Evolutionary conservation across 2,797 vertebrate genomes (phyloP).

Genomic region (Kryptopterus vitreolus): DNA sequence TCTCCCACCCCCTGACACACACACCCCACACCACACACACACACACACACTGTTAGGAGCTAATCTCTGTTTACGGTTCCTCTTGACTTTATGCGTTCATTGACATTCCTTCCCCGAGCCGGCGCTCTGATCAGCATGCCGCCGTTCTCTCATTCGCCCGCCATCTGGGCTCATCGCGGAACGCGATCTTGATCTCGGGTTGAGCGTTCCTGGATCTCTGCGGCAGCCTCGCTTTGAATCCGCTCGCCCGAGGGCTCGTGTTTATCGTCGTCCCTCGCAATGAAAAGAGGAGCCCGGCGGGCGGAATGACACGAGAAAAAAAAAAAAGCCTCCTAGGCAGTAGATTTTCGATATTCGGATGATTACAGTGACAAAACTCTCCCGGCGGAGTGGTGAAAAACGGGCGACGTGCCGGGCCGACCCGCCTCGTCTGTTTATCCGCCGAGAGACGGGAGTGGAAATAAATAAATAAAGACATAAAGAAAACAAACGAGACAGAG

Average conservation of each 20-base stretch:
- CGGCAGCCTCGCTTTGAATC: conserved; percentile 30
- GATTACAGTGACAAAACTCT: conserved; percentile 38
- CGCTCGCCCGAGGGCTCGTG: conserved; percentile 34
- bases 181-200: conserved; percentile 25
- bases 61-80: conserved; percentile 5
- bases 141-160: conserved; percentile 9
- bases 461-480: no score
- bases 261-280: conserved; percentile 35
- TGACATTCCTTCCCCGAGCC: conserved; percentile 18
- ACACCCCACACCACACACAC: no score
- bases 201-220: conserved; percentile 33
- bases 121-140: conserved; percentile 32
- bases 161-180: conserved; percentile 35
- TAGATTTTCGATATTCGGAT: conserved; percentile 30
- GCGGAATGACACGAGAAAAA: conserved; percentile 4
- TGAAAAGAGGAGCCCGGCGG: neutral
- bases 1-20: no score
- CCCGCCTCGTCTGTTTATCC: conserved; percentile 19
- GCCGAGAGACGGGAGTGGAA: no score
- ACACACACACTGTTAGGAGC: neutral
- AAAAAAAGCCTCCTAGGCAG: conserved; percentile 28
- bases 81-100: conserved; percentile 4
- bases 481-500: conserved; percentile 16
- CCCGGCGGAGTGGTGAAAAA: neutral
- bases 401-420: conserved; percentile 6